phyloP scores from a whole-genome alignment of 2,797 vertebrate genomes.

The Anguilla pacifica region DNA sequence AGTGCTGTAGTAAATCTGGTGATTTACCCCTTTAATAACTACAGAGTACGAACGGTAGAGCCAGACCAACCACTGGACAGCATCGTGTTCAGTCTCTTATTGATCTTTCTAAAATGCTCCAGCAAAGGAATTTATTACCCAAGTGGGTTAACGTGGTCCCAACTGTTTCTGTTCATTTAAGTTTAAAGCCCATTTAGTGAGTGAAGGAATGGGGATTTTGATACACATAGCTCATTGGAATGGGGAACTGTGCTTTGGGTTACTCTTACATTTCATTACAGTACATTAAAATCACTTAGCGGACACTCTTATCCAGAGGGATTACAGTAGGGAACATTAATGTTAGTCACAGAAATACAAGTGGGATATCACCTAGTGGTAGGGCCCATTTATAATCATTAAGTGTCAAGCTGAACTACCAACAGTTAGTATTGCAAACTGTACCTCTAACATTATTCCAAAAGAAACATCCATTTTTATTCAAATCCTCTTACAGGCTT shows the following conservation, averaged over 20 bases:
- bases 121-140: not conserved
- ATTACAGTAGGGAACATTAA: not conserved
- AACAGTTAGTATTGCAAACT: not conserved
- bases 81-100: not conserved
- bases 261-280: not conserved
- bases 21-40: slow-evolving; percentile 21
- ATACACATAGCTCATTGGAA: not conserved
- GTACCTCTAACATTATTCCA: not conserved
- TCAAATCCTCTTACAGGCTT: not conserved
- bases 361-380: not conserved
- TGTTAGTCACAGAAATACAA: not conserved
- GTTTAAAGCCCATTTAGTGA: not conserved
- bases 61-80: not conserved
- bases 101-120: slow-evolving; percentile 6
- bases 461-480: not conserved
- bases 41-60: not conserved
- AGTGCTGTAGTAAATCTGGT: slow-evolving; percentile 2
- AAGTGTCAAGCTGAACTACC: slow-evolving; percentile 3
- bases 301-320: not conserved
- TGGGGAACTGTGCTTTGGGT: not conserved
- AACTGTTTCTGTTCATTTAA: slow-evolving; percentile 2
- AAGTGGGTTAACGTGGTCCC: not conserved
- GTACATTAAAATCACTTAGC: not conserved
- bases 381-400: not conserved
- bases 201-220: not conserved